A percentile compares a stretch with the other conserved stretches of the same genome.
Evolutionary conservation across 2,113 vertebrate species (phyloP).

Genomic region (Amazona guildingii): DNA sequence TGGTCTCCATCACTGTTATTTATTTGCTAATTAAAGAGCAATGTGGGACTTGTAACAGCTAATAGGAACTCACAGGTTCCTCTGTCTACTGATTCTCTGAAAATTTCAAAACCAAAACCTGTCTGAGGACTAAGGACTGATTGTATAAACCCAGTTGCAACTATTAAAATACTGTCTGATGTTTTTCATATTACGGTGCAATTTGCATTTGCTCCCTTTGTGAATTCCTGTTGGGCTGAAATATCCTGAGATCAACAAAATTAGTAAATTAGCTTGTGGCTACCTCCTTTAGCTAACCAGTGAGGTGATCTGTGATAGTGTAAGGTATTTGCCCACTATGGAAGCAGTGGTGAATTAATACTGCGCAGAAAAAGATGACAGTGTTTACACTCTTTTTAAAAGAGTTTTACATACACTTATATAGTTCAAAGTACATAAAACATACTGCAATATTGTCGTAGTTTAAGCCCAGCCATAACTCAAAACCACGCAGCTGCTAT

Average conservation of each 20-base stretch:
- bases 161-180: background rate
- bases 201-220: background rate
- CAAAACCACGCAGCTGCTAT: too few relatives aligned
- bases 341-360: background rate
- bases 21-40: conserved; percentile 16
- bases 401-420: background rate
- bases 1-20: background rate
- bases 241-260: background rate
- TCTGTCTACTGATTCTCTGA: background rate
- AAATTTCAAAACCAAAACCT: background rate
- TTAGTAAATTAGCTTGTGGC: background rate
- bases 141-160: background rate
- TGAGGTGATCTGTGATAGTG: background rate
- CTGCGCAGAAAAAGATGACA: background rate
- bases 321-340: background rate
- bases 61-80: background rate
- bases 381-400: background rate
- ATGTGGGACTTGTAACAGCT: background rate
- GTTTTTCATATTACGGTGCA: background rate
- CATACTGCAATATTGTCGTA: background rate
- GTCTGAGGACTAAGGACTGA: background rate
- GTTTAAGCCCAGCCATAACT: too few relatives aligned
- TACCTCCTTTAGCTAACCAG: background rate
- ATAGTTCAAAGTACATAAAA: background rate
- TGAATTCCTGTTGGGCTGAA: background rate